Base-by-base conservation (phyloP, 2,797 vertebrate species). In the Acestrorhynchus altus region DNA sequence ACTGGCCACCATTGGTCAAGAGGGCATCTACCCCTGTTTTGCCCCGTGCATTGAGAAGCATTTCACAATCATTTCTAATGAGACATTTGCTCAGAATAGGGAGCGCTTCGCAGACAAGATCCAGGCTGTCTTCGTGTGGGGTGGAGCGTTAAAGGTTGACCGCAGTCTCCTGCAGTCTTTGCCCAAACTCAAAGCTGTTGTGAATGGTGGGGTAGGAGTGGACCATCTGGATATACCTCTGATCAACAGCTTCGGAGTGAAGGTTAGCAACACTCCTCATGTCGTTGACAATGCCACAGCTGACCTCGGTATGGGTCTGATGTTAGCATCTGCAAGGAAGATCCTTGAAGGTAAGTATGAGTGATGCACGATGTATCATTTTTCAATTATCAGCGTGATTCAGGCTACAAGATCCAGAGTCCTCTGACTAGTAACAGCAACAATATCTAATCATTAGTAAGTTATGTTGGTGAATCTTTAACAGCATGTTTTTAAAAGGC, bases 171-270 rank as follows among this genome's bases (percentile, higher is more conserved):
- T 95, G 24, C 79, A 87, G 69, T 83, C 79, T 52, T 81, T 94
- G 59, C 92, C 93, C 15, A 87, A 89, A 46, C 77, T 95, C 67
- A 93, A 93, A 84, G 81, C 92, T 52, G 85, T 95, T 51, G 92
- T 90, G 68, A 93, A 52, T 28, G 44, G 82, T 44, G 94, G 94
- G 1, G 93, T 86, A 6, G 94, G 94, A 47, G 82, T 94, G 65
- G 92, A 95, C 77, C 94, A 94, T 76, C 65, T 95, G 67, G 90
- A 96, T 63, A 81, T 94, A 85, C 86, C 88, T 0, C 82, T 95
- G 56, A 85, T 95, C 46, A 88, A 85, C 65, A 89, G 91, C 63
- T 91, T 88, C 73, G 92, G 92, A 6, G 91, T 94, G 59, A 94
- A 92, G 79, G 86, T 93, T 35, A 83, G 90, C 67, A 93, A 91